Base-by-base conservation (phyloP, 1,140 invertebrate genomes). In the Ladona fulva region DNA sequence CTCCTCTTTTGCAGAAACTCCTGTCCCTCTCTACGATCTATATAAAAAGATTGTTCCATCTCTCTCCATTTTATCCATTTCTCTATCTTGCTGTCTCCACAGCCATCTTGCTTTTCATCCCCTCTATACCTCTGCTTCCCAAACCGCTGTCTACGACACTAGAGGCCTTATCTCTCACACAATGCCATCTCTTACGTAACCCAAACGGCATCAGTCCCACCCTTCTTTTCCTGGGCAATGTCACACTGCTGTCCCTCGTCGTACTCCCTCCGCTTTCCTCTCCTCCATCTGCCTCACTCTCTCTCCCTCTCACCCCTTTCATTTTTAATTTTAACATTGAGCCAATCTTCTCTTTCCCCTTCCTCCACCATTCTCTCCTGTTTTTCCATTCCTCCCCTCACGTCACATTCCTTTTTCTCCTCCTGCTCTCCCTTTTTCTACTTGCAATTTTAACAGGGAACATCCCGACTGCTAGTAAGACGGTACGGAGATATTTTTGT, bases 121-220 rank as follows among this genome's bases (percentile, higher is more conserved):
- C n/a, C 52, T 66, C n/a, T 66, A 66, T 66, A 19, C 52, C 52
- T 66, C n/a, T 52, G 10, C 44, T 52, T 52, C 44, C 44, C 44
- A 52, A 52, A 52, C 44, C n/a, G n/a, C 52, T 66, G 52, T 22
- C 52, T 66, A 16, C 52, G 52, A 66, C 52, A 66, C 52, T 66
- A 22, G 52, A 66, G 52, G 52, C 52, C 52, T 66, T 66, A 66
- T 66, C 52, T 66, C 52, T 66, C 52, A 19, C n/a, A 66, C 52
- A 66, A 66, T 66, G 52, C 52, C 52, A 66, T 66, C 52, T 66
- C 52, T 66, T 66, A 66, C 52, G 52, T 66, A 66, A 66, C 52
- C n/a, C 16, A 66, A 22, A 66, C 52, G 52, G 52, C 14, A 66
- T 66, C 52, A 66, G 52, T 66, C 12, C 52, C 19, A 19, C 44